A percentile compares a stretch with the other conserved stretches of the same genome.
Conservation (phyloP, 37 sponge, comb jelly and placozoan genomes). For the Corticium candelabrum region DNA sequence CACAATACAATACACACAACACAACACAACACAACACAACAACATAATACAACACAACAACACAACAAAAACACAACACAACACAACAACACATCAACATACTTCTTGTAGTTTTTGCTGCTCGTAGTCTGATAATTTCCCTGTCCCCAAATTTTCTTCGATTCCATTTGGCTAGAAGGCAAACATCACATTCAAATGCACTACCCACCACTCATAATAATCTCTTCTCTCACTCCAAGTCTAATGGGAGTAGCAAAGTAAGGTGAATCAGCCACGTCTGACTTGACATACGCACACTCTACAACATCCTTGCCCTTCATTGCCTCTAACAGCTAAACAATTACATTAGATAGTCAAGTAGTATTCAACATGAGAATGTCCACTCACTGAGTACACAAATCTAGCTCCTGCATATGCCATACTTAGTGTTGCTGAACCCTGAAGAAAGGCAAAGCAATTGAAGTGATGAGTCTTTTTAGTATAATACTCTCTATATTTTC, state of each 20-base stretch:
- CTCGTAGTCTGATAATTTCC: slow-evolving; percentile 73
- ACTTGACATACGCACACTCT: slow-evolving; percentile 92
- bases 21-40: background rate
- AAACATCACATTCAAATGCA: background rate
- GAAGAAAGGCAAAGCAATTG: background rate
- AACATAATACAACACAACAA: background rate
- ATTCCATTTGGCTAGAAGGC: slow-evolving; percentile 50
- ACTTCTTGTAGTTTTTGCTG: slow-evolving; percentile 63
- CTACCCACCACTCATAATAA: background rate
- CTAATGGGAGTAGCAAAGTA: slow-evolving; percentile 88
- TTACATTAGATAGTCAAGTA: too few species aligned
- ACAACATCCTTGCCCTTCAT: slow-evolving; percentile 54
- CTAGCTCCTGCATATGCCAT: slow-evolving; percentile 99
- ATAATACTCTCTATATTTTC: too few species aligned
- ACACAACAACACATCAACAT: too few species aligned
- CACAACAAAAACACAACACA: too few species aligned
- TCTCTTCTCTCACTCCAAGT: slow-evolving; percentile 62
- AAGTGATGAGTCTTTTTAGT: too few species aligned
- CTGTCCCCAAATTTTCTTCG: slow-evolving; percentile 73
- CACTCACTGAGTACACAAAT: too few species aligned
- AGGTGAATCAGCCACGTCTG: slow-evolving; percentile 62
- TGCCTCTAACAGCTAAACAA: slow-evolving; percentile 43
- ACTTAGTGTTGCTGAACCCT: slow-evolving; percentile 97
- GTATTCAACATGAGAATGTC: too few species aligned
- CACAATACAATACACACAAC: too few species aligned